phyloP scores from a whole-genome alignment of 2,113 vertebrate species.

The Aptenodytes forsteri region DNA sequence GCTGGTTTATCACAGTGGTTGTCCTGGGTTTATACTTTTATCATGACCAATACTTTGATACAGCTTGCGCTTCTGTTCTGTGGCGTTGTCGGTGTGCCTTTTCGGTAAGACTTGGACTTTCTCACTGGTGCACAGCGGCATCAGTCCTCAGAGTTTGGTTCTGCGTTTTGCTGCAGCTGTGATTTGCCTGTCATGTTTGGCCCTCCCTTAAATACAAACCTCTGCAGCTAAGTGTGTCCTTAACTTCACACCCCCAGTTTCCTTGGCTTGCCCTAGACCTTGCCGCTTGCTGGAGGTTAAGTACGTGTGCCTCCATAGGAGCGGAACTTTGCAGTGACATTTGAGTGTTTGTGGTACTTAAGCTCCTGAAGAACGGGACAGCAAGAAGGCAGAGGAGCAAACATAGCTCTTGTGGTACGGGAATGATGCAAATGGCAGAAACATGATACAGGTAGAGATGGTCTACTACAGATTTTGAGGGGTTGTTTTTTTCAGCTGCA shows the following conservation, averaged over 20 bases:
- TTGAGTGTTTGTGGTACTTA: background rate
- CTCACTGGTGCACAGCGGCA: background rate
- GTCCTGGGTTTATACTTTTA: background rate
- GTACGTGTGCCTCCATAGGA: accelerated
- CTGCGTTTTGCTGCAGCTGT: background rate
- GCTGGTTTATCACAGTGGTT: background rate
- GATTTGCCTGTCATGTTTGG: background rate
- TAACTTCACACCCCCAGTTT: background rate
- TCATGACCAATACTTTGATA: background rate
- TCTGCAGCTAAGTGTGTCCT: background rate
- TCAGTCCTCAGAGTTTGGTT: background rate
- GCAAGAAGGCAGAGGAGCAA: background rate
- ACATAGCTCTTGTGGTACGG: background rate
- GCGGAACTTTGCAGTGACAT: background rate
- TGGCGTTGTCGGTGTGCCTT: accelerated
- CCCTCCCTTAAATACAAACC: background rate
- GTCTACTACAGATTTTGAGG: background rate
- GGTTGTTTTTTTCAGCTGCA: background rate
- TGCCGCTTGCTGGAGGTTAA: background rate
- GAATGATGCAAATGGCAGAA: background rate
- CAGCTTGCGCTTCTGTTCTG: background rate
- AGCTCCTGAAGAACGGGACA: background rate
- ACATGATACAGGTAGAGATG: background rate
- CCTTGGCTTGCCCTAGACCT: background rate
- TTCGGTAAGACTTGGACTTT: background rate